A percentile compares a stretch with the other conserved stretches of the same genome.
phyloP scores from a whole-genome alignment of 2,888 invertebrate genomes.

The Nephrocerus scutellatus region DNA sequence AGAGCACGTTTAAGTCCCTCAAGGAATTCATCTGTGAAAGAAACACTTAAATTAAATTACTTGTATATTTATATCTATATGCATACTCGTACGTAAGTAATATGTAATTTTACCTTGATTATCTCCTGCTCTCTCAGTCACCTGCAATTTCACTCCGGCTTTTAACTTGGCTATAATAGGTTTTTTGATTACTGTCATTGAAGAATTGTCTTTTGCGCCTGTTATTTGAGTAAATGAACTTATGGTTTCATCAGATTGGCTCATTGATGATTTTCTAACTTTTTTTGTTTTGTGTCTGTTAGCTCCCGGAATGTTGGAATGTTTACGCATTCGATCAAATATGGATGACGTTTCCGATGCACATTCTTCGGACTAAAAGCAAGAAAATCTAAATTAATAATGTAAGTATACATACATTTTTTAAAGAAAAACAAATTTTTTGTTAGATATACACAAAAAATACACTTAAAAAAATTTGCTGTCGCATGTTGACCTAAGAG shows the following conservation, averaged over 20 bases:
- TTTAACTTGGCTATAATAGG: slow-evolving; percentile 65
- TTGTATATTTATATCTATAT: slow-evolving; percentile 1
- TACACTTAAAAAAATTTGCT: too few relatives aligned
- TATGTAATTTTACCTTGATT: slow-evolving; percentile 65
- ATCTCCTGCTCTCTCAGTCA: slow-evolving; percentile 56
- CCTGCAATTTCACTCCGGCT: slow-evolving; percentile 59
- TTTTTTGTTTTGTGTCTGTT: slow-evolving; percentile 37
- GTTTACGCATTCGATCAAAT: slow-evolving; percentile 58
- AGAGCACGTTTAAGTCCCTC: slow-evolving; percentile 69
- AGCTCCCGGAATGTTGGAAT: slow-evolving; percentile 43
- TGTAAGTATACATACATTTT: too few relatives aligned
- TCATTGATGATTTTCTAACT: slow-evolving; percentile 32
- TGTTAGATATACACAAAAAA: too few relatives aligned
- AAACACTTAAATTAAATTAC: not conserved
- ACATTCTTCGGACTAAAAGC: slow-evolving; percentile 54
- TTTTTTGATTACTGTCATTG: too few relatives aligned
- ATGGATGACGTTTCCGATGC: slow-evolving; percentile 66
- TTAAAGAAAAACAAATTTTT: too few relatives aligned
- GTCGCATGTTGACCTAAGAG: too few relatives aligned
- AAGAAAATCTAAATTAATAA: slow-evolving; percentile 8
- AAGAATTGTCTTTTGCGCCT: too few relatives aligned
- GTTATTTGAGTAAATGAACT: too few relatives aligned
- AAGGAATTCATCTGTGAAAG: slow-evolving; percentile 58
- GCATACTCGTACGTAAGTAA: slow-evolving; percentile 1
- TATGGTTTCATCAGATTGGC: slow-evolving; percentile 36